Evolutionary conservation across 2,888 invertebrate genomes (phyloP), one percentile per base, ranked within the genome.

Genomic region (Vanessa cardui): DNA sequence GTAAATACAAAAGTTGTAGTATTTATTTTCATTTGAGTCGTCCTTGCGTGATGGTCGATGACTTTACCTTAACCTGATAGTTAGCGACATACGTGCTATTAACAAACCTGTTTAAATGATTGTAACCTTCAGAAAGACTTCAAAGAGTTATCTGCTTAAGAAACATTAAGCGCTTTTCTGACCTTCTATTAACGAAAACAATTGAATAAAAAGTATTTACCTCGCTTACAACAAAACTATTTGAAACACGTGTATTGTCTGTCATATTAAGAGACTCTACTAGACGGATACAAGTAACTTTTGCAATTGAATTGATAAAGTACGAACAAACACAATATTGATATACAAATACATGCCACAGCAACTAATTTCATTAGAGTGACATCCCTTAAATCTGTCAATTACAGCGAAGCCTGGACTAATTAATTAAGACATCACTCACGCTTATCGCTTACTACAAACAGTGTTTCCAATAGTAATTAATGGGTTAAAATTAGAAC

Each of bases 401-500:
- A 63, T 68, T 60, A 64, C 54, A 20, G 31, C 15, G n/a, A 31
- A 56, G 33, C 39, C 56, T 56, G 18, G 56, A 18, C 21, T 50
- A 62, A 62, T 56, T 56, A 56, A 56, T 56, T 56, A 56, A 56
- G 33, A 39, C 56, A 56, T 56, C 56, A 49, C n/a, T 58, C 60
- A 26, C 50, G 31, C 58, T 54, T 64, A 64, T 68, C 69, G 26
- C 63, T 66, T 66, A 72, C 31, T 65, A 63, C 60, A 72, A 71
- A 70, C 63, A 64, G 69, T 74, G 72, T 74, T 75, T 79, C 21
- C 52, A 77, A 78, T 78, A 79, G 78, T 78, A 76, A 79, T 77
- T 77, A 77, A 78, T 78, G 76, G 75, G 76, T 82, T 86, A 83
- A 84, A 87, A 83, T 87, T 87, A 87, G 85, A 87, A 78, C 84